Evolutionary conservation across 2,113 vertebrate genomes (phyloP).

Genomic region (Tachysurus vachellii): DNA sequence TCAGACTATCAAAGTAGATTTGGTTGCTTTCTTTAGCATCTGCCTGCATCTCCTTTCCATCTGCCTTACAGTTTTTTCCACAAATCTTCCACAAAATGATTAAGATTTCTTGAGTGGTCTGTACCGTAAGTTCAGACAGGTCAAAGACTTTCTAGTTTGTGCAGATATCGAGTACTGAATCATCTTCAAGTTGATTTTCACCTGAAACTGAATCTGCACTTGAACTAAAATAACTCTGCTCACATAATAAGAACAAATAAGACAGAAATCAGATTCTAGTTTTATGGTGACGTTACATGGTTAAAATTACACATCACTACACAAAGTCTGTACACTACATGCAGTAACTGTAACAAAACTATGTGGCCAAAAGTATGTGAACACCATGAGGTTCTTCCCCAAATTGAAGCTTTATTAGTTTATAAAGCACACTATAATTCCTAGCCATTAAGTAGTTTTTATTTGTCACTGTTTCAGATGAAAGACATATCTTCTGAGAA

Average conservation of each 20-base stretch:
- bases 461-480: not conserved
- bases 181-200: not conserved
- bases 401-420: not conserved
- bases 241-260: not conserved
- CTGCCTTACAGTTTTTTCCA: not conserved
- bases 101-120: not conserved
- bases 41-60: not conserved
- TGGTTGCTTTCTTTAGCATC: not conserved
- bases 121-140: not conserved
- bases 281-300: not conserved
- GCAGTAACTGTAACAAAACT: too few relatives aligned
- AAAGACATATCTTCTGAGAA: not conserved
- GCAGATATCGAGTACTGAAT: not conserved
- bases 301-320: not conserved
- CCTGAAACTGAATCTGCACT: too few relatives aligned
- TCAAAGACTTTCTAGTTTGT: not conserved
- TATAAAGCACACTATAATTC: not conserved
- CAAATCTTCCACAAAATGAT: not conserved
- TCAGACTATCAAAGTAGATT: not conserved
- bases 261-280: not conserved
- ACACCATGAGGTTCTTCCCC: not conserved
- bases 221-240: not conserved
- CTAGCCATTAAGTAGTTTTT: not conserved
- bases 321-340: not conserved
- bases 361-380: not conserved